Conservation (phyloP, 2,797 vertebrate genomes). For the Sitta carolinensis region DNA sequence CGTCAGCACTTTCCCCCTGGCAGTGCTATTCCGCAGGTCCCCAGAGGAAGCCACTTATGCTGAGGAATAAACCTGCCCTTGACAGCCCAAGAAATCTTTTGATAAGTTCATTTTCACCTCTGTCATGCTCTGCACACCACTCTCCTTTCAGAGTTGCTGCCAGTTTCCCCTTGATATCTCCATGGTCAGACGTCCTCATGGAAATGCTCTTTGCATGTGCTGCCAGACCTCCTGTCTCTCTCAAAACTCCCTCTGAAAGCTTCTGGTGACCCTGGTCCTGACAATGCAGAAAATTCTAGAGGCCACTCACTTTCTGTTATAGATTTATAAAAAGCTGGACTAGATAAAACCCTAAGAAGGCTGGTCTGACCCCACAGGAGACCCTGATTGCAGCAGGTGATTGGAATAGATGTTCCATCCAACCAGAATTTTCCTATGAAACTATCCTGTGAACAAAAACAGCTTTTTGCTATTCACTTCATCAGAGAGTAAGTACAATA, state of each 20-base stretch:
- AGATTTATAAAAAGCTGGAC: neutral
- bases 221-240: neutral
- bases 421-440: neutral
- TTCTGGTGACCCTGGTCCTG: neutral
- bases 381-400: neutral
- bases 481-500: neutral
- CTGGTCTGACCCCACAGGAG: neutral
- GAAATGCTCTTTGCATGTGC: neutral
- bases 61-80: neutral
- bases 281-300: neutral
- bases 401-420: neutral
- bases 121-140: neutral
- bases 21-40: neutral
- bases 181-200: neutral
- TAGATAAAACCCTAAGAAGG: neutral
- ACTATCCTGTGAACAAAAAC: neutral
- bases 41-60: neutral
- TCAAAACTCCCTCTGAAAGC: neutral
- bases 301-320: neutral
- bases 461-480: neutral
- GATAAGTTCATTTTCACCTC: slow-evolving; percentile 11
- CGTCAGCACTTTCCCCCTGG: accelerated
- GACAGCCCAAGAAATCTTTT: neutral
- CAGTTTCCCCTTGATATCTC: neutral
- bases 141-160: neutral